Base-by-base conservation (phyloP, 2,888 invertebrate genomes). In the Andrena bucephala region DNA sequence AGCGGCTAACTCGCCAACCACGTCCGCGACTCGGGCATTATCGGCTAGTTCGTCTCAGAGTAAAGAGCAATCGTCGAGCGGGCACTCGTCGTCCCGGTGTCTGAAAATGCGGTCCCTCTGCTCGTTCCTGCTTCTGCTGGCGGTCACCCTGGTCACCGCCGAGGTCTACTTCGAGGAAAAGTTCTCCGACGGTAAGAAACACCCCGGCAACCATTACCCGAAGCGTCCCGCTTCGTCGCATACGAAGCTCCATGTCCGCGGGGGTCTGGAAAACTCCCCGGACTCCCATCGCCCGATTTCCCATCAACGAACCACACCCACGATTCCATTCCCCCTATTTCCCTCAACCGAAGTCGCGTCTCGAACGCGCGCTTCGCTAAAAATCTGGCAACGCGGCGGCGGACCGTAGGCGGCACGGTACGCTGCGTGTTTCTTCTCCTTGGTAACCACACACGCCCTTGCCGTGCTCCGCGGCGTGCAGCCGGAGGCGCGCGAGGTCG, bases 161-260 rank as follows among this genome's bases (percentile, higher is more conserved):
- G 96, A 97, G 92, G 95, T 97, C 87, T 96, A 95, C 94, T 96
- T 96, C 89, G 97, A 98, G 92, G 98, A 98, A 93, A 97, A 96
- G 91, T 98, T 98, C 94, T 94, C 94, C 62, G 97, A 97, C 94
- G 97, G 98, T 98, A 95, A 96, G 97, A 95, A 85, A 82, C 77
- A 67, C 77, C 81, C 76, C 77, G 36, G 75, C 72, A 79, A 27
- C 29, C 59, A 33, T 24, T n/a, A 8, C 7, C 42, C n/a, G 3
- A 31, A 7, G 36, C 5, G 7, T 48, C 65, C 1, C 20, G 2
- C 16, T 27, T 29, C 13, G 69, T 36, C 20, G 24, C 60, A 13
- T 0, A 66, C 13, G 50, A 31, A 60, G 5, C 66, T 6, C 36
- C 20, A n/a, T 24, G 13, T 13, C 2, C 42, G 33, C 52, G 1